Evolutionary conservation across 2,888 invertebrate species (phyloP), one percentile per base, ranked within the genome.

Genomic region (Perdita meconis): DNA sequence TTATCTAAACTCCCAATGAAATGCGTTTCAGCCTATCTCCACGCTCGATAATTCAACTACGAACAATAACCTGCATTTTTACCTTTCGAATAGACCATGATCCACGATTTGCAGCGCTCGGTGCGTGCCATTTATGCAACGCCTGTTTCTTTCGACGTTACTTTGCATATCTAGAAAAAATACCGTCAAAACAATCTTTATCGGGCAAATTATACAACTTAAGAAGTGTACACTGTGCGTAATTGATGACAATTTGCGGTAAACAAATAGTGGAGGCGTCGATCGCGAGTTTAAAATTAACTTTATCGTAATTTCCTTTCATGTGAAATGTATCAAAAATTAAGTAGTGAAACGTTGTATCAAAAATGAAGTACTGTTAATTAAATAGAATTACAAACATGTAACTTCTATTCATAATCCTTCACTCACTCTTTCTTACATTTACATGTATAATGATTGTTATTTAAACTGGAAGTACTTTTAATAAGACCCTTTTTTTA

Each of bases 21-120:
- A 47, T 30, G 66, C 70, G 30, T 57, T 57, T 40, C 30, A 24
- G 34, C 16, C 50, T 26, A 53, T 38, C 22, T 53, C 24, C 10
- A 24, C 34, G 50, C 30, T 36, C 26, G 38, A 30, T 50, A 47
- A 70, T 70, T 56, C 44, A 65, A 56, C 36, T 19, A 30, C 40
- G 57, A 69, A 59, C 51, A 71, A 51, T 50, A 26, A 56, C n/a
- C 19, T 34, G 66, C 10, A 50, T 50, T 70, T n/a, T 56, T 56
- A 24, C 16, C 26, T 50, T 24, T 16, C 16, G n/a, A 44, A 24
- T 22, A n/a, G 44, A 57, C 36, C 4, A 22, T 19, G 19, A 19
- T 22, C 5, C 34, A 30, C 36, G 56, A n/a, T 16, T 16, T 8
- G 6, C 42, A 16, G 16, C 19, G n/a, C 16, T 30, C 22, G 13